phyloP scores from a whole-genome alignment of 1,140 invertebrate genomes.

The Apis florea region DNA sequence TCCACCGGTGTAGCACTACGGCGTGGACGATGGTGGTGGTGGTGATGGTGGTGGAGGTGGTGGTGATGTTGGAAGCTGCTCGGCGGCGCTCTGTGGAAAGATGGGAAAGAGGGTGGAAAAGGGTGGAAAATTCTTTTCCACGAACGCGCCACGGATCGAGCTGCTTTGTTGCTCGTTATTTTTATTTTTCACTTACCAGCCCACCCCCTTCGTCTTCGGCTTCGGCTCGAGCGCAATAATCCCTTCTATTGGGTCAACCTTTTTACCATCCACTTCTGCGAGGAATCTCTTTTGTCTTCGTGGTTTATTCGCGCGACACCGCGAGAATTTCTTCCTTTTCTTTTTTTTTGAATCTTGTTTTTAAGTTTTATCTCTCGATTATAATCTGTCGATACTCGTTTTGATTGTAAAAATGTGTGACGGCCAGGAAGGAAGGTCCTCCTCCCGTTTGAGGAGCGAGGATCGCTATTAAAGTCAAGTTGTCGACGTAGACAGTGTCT shows the following conservation, averaged over 20 bases:
- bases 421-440: accelerated
- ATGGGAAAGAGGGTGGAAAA: slow-evolving; percentile 9
- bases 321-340: not conserved
- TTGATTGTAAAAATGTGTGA: not conserved
- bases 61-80: slow-evolving; percentile 26
- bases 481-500: slow-evolving; percentile 40
- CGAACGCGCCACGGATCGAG: slow-evolving; percentile 57
- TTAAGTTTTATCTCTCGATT: not conserved
- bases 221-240: slow-evolving; percentile 54
- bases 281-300: slow-evolving; percentile 30
- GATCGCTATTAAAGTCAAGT: not conserved
- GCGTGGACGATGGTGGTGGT: not conserved
- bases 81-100: not conserved
- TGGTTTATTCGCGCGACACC: slow-evolving; percentile 28
- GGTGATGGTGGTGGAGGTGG: not conserved
- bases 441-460: not conserved
- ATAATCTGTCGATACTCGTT: no score
- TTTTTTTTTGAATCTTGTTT: no score
- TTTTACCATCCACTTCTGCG: slow-evolving; percentile 19
- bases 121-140: slow-evolving; percentile 46
- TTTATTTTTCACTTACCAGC: slow-evolving; percentile 36
- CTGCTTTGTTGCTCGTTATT: slow-evolving; percentile 50
- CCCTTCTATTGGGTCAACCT: slow-evolving; percentile 59
- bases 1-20: not conserved
- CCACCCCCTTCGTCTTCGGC: not conserved